Percentiles rank a stretch among this genome's conserved stretches.
Evolutionary conservation across 1,140 invertebrate species (phyloP).

Genomic region (Nephila pilipes): DNA sequence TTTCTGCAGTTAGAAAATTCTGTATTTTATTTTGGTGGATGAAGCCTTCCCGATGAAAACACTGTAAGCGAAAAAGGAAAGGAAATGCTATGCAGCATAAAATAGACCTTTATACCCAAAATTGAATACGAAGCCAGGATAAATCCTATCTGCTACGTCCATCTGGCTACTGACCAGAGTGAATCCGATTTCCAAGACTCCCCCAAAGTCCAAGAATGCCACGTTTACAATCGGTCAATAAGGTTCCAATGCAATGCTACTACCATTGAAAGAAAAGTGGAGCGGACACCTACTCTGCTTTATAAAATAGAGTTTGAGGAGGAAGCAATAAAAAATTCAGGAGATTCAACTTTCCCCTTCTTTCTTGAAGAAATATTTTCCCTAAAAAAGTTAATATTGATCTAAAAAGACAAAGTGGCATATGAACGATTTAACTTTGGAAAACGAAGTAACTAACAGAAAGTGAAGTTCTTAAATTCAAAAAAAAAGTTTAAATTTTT

Average conservation of each 20-base stretch:
- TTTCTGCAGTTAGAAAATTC: neutral
- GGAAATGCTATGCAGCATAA: slow-evolving; percentile 51
- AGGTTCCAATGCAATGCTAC: slow-evolving; percentile 36
- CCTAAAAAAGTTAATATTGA: slow-evolving; percentile 34
- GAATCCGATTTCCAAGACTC: slow-evolving; percentile 52
- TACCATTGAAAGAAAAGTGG: slow-evolving; percentile 47
- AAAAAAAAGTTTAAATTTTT: no score
- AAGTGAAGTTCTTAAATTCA: no score
- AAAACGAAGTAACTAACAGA: neutral
- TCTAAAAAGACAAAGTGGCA: neutral
- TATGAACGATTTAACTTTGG: neutral
- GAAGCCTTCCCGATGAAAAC: neutral
- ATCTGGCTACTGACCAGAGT: slow-evolving; percentile 42
- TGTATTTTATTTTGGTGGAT: neutral
- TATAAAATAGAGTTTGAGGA: slow-evolving; percentile 43
- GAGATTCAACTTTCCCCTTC: slow-evolving; percentile 21
- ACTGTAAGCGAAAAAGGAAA: neutral
- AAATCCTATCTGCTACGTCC: slow-evolving; percentile 46
- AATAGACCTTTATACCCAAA: slow-evolving; percentile 28
- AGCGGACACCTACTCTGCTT: slow-evolving; percentile 33
- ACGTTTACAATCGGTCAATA: slow-evolving; percentile 42
- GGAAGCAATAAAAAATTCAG: slow-evolving; percentile 44
- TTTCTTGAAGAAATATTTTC: slow-evolving; percentile 13
- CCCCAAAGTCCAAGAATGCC: slow-evolving; percentile 32
- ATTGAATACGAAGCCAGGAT: slow-evolving; percentile 46